Base-by-base conservation (phyloP, 2,113 vertebrate genomes). In the Neotragus pygmaeus region DNA sequence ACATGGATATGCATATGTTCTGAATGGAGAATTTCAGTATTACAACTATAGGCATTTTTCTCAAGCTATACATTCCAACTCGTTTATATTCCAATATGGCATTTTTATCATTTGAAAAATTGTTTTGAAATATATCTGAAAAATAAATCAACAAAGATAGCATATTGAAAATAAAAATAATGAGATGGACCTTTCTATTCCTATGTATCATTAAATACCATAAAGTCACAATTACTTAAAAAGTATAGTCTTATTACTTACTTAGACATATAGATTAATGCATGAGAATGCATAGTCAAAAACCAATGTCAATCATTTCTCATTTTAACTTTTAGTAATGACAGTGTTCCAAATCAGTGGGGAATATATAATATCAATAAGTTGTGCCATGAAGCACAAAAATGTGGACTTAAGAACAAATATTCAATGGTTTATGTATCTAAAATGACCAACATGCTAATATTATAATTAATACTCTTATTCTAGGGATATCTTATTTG, bases 131-230 rank as follows among this genome's bases (percentile, higher is more conserved):
- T 45, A 66, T 2, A 73, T 51, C 43, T 43, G 43, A 96, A 95
- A 94, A 91, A 88, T 49, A 55, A 81, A 23, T 83, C 8, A 91
- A 85, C 23, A 89, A 78, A 92, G 73, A 39, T 14, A 43, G 9
- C 11, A 92, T 39, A 55, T 70, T 84, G 19, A n/a, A 91, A 84
- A 75, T 86, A 86, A 94, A 96, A 91, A 92, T 80, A 88, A 45
- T 89, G 21, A 66, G 27, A 25, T 12, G 2, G 6, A n/a, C 19
- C 89, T 5, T 88, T 88, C 9, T 89, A 43, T 64, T 88, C 3
- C 2, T 75, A 60, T 3, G 43, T 88, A 70, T 64, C 47, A 57
- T 30, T 45, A 43, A 3, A 55, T 66, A 55, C 91, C 55, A 73
- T 62, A 60, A 93, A 93, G 4, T 30, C n/a, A 91, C 8, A 95